Percentiles rank a stretch among this genome's conserved stretches.
Evolutionary conservation across 2,113 vertebrate genomes (phyloP).

Genomic region (Gymnorhina tibicen): DNA sequence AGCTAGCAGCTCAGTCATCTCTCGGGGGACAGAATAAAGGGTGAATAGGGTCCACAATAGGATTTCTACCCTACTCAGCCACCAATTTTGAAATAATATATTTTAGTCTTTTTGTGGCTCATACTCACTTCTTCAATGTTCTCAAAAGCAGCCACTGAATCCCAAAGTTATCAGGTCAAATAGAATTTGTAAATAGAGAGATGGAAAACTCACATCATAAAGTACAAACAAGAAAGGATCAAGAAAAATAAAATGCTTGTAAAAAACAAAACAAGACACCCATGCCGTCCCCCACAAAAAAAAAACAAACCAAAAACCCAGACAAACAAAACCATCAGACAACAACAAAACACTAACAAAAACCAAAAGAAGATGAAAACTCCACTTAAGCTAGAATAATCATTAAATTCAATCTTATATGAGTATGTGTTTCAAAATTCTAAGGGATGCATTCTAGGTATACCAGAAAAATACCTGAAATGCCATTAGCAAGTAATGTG

Average conservation of each 20-base stretch:
- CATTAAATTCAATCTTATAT: not conserved
- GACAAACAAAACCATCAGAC: not conserved
- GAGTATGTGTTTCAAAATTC: not conserved
- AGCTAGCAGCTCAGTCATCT: not conserved
- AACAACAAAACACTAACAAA: not conserved
- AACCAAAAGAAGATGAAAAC: not conserved
- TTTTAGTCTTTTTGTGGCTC: not conserved
- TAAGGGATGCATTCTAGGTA: not conserved
- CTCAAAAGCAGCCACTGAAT: not conserved
- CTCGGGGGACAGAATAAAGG: not conserved
- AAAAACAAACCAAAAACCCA: not conserved
- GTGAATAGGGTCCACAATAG: not conserved
- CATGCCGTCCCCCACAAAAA: rapidly evolving
- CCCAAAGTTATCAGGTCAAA: not conserved
- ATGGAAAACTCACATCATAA: not conserved
- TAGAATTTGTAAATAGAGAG: not conserved
- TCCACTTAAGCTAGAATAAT: not conserved
- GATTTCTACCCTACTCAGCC: not conserved
- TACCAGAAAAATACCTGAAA: not conserved
- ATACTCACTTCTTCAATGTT: not conserved
- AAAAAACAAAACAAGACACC: not conserved
- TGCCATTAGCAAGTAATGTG: not conserved
- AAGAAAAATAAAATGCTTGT: not conserved
- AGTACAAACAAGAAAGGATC: not conserved
- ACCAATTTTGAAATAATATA: rapidly evolving